Evolutionary conservation across 2,113 vertebrate species (phyloP).

Genomic region (Eulemur macaco): DNA sequence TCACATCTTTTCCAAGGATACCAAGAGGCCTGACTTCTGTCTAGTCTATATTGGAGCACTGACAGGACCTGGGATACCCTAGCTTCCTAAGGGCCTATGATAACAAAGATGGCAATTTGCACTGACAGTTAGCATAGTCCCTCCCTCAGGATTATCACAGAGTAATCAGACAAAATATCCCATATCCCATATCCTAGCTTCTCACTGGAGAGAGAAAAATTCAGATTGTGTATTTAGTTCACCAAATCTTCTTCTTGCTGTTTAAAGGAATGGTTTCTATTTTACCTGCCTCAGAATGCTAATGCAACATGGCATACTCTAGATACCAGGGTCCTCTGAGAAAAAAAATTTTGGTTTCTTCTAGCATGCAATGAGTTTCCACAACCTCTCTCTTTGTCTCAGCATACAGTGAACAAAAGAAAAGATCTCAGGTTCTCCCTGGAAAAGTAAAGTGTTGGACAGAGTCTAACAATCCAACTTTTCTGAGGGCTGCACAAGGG

Average conservation of each 20-base stretch:
- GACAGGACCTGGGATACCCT: no score
- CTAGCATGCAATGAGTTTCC: not conserved
- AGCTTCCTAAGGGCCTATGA: not conserved
- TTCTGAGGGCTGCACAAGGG: not conserved
- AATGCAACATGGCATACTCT: not conserved
- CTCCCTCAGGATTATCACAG: not conserved
- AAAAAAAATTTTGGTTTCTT: not conserved
- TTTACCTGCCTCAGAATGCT: not conserved
- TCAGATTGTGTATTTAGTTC: not conserved
- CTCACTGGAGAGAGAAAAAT: not conserved
- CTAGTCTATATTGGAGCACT: not conserved
- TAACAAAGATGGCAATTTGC: not conserved
- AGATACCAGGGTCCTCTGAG: no score
- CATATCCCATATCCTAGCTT: not conserved
- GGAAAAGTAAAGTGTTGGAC: not conserved
- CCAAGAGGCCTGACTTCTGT: not conserved
- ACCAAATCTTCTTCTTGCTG: not conserved
- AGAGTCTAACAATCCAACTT: not conserved
- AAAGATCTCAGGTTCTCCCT: not conserved
- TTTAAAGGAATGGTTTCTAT: not conserved
- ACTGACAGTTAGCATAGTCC: not conserved
- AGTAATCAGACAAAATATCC: not conserved
- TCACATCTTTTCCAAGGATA: not conserved
- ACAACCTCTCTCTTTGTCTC: not conserved
- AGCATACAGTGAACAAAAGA: not conserved